phyloP scores from a whole-genome alignment of 2,113 vertebrate genomes.

The Uropsilus gracilis region DNA sequence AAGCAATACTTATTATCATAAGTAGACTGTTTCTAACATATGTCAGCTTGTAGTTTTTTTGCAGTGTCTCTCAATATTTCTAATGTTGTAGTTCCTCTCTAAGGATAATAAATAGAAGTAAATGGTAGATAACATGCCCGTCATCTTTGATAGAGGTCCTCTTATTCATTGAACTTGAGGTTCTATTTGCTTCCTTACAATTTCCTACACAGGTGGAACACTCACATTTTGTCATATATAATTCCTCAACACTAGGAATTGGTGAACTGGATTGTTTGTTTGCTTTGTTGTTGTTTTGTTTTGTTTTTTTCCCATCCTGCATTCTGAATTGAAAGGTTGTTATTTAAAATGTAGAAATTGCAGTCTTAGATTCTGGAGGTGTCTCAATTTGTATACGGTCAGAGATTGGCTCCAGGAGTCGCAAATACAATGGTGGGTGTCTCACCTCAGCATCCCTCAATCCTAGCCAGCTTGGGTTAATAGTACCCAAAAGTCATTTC shows the following conservation, averaged over 20 bases:
- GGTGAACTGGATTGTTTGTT: not conserved
- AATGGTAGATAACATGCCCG: not conserved
- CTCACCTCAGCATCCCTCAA: conserved; percentile 12
- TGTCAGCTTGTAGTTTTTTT: not conserved
- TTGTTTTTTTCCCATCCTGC: not conserved
- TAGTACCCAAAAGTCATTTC: conserved; percentile 66
- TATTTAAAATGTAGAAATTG: not conserved
- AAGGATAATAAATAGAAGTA: not conserved
- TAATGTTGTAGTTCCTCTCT: not conserved
- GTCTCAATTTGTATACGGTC: conserved; percentile 46
- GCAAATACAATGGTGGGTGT: not conserved
- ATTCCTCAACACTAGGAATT: not conserved
- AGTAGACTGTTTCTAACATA: not conserved
- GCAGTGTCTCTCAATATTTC: not conserved
- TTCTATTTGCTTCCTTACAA: not conserved
- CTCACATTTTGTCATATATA: conserved; percentile 3
- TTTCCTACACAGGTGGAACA: not conserved
- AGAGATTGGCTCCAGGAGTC: conserved; percentile 2
- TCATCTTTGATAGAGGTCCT: not conserved
- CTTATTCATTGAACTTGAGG: not conserved
- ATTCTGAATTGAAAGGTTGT: not conserved
- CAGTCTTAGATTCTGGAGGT: conserved; percentile 20
- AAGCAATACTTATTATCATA: conserved; percentile 6
- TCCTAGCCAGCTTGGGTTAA: conserved; percentile 50
- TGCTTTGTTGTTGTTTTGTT: not conserved